Evolutionary conservation across 2,797 vertebrate species (phyloP).

Genomic region (Lepilemur septentrionalis): DNA sequence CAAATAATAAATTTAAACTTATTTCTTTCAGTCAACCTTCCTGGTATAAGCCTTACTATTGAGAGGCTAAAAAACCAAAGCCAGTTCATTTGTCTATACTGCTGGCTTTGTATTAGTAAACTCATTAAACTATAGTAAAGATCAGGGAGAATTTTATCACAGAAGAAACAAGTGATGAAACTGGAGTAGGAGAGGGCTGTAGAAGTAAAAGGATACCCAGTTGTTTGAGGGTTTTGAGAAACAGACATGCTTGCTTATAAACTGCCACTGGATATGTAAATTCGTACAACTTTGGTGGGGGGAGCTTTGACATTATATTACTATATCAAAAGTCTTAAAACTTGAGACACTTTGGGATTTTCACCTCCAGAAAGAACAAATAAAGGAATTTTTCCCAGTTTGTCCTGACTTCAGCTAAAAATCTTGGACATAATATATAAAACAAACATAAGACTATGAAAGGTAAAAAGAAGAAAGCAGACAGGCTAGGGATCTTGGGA

Average conservation of each 20-base stretch:
- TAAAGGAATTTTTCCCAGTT: neutral
- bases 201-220: neutral
- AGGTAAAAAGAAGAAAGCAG: neutral
- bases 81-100: neutral
- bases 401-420: neutral
- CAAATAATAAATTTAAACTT: constrained; percentile 30
- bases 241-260: neutral
- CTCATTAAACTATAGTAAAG: neutral
- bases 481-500: neutral
- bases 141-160: neutral
- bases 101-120: neutral
- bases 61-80: neutral
- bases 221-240: neutral
- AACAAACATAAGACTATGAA: neutral
- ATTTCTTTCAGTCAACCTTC: neutral
- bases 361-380: neutral
- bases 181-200: neutral
- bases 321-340: neutral
- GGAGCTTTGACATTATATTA: neutral
- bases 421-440: neutral
- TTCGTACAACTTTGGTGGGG: neutral
- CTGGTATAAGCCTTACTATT: neutral
- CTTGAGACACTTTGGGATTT: neutral
- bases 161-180: neutral
- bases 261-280: neutral